Evolutionary conservation across 2,113 vertebrate species (phyloP).

Genomic region (Cinclus mexicanus): DNA sequence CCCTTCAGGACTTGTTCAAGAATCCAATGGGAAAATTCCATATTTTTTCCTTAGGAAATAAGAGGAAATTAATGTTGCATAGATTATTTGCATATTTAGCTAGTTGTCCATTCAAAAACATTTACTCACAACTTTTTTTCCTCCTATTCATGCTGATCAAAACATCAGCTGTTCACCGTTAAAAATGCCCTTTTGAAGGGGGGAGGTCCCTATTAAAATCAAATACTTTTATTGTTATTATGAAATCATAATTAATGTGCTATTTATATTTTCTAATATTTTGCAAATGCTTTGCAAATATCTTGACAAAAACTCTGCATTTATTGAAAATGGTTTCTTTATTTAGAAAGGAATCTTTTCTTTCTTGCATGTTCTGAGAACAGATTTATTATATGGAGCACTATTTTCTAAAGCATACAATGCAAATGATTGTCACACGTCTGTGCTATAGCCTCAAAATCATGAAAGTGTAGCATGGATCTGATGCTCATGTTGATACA

Average conservation of each 20-base stretch:
- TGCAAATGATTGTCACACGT: rapidly evolving
- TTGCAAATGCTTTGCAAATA: background rate
- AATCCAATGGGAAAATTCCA: background rate
- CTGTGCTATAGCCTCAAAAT: background rate
- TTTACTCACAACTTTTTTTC: background rate
- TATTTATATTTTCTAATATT: background rate
- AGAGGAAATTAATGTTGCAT: background rate
- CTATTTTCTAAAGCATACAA: background rate
- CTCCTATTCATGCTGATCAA: background rate
- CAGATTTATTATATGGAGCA: background rate
- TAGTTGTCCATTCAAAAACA: background rate
- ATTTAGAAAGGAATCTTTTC: background rate
- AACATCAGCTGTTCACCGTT: background rate
- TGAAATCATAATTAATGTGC: background rate
- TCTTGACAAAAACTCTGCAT: background rate
- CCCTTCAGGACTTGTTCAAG: background rate
- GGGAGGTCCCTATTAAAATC: background rate
- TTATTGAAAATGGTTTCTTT: background rate
- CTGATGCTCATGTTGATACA: background rate
- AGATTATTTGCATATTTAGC: background rate
- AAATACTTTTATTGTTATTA: background rate
- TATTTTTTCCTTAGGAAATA: background rate
- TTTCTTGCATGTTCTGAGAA: background rate
- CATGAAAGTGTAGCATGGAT: rapidly evolving
- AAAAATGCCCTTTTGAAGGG: background rate